Evolutionary conservation across 2,797 vertebrate species (phyloP), one percentile per base, ranked within the genome.

Genomic region (Periparus ater): DNA sequence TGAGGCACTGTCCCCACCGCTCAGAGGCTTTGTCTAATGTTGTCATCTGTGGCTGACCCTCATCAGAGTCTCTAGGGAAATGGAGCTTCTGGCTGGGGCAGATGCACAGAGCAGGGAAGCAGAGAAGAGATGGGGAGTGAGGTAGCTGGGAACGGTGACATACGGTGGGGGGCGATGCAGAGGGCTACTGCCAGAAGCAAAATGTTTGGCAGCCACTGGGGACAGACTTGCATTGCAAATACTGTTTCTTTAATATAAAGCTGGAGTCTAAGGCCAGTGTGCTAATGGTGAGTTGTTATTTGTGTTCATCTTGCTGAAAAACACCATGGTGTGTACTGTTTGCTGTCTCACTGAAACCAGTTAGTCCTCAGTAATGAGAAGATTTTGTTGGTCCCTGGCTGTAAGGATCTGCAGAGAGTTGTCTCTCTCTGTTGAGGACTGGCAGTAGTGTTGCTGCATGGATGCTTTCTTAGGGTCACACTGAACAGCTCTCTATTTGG

Each of bases 1-100:
- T 1, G 10, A 85, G 65, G 60, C 53, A 26, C 27, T 0, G 0
- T 42, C 53, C 68, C 26, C 42, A 27, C 6, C 0, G 0, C 42
- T 84, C 40, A 13, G 63, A 55, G 55, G 36, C 66, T 82, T 58
- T 76, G 63, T 51, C 85, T 55, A 9, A 22, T 8, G 29, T 32
- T 82, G 48, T 42, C 63, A n/a, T 68, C 77, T 58, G 50, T 65
- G 66, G 29, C 58, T 65, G 87, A 21, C 38, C 42, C 70, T 88
- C n/a, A 23, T 3, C 0, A 2, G 42, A 61, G 34, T 75, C 84
- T 70, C 66, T 21, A 14, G 74, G 38, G 89, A 87, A 73, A 57
- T 7, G n/a, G 55, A 70, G 11, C 58, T 86, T 84, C 70, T 91
- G 50, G 13, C 55, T 71, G 51, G 63, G 48, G 40, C 82, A 78